phyloP scores from a whole-genome alignment of 1,140 invertebrate species.

The Platyura marginata region DNA sequence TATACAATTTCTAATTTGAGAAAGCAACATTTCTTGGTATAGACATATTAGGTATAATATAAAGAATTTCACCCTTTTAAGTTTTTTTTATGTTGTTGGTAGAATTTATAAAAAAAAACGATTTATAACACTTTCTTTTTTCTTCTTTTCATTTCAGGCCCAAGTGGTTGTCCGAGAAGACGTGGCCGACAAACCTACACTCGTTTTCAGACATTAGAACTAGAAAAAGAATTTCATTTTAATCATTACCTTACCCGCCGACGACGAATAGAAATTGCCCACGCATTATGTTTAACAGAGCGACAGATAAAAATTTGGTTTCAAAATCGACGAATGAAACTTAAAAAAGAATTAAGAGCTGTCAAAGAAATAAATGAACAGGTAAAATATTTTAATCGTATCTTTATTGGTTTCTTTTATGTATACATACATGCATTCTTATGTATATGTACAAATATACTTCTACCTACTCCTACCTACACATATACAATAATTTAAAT shows the following conservation, averaged over 20 bases:
- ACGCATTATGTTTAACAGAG: conserved; percentile 88
- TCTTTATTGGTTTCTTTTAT: neutral
- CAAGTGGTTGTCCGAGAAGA: conserved; percentile 85
- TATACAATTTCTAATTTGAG: no score
- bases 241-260: conserved; percentile 92
- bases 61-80: no score
- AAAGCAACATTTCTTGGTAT: no score
- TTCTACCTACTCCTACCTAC: neutral
- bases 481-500: neutral
- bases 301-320: conserved; percentile 97
- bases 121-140: neutral
- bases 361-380: conserved; percentile 92
- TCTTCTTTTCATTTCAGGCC: conserved; percentile 48
- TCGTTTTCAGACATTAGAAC: conserved; percentile 80
- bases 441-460: neutral
- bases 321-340: conserved; percentile 93
- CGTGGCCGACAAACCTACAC: conserved; percentile 93
- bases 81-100: no score
- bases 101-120: no score
- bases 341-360: conserved; percentile 86
- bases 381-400: conserved; percentile 19
- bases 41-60: no score
- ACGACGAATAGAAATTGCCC: conserved; percentile 91
- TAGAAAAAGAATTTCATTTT: conserved; percentile 98
- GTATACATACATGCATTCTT: neutral